phyloP scores from a whole-genome alignment of 2,888 invertebrate species.

The Serripes groenlandicus region DNA sequence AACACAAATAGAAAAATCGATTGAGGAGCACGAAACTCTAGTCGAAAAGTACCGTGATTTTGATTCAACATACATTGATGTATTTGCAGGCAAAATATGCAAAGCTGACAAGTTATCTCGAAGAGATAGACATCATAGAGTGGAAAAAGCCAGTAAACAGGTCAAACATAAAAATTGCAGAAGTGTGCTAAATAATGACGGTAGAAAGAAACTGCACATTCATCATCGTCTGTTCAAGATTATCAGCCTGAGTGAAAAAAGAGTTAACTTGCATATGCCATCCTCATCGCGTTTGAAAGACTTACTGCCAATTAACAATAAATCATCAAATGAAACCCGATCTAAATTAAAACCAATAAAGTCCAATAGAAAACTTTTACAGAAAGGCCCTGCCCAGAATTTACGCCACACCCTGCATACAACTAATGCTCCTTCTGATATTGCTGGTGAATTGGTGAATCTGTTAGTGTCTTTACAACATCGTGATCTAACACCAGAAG shows the following conservation, averaged over 20 bases:
- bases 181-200: slow-evolving; percentile 75
- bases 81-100: slow-evolving; percentile 61
- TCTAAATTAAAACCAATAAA: slow-evolving; percentile 52
- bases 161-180: slow-evolving; percentile 80
- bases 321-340: slow-evolving; percentile 50
- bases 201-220: slow-evolving; percentile 76
- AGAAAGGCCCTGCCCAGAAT: slow-evolving; percentile 69
- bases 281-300: slow-evolving; percentile 31
- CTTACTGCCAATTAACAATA: slow-evolving; percentile 31
- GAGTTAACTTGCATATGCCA: slow-evolving; percentile 57
- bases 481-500: slow-evolving; percentile 85
- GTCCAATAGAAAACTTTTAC: not conserved
- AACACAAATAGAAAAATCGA: slow-evolving; percentile 48
- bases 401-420: slow-evolving; percentile 74
- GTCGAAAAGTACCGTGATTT: slow-evolving; percentile 62
- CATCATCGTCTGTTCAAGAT: slow-evolving; percentile 78
- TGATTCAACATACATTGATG: slow-evolving; percentile 45
- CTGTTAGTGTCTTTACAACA: slow-evolving; percentile 82
- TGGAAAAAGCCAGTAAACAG: slow-evolving; percentile 78
- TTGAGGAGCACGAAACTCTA: slow-evolving; percentile 50
- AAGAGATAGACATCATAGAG: slow-evolving; percentile 70
- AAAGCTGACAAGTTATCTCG: slow-evolving; percentile 63
- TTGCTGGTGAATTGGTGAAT: slow-evolving; percentile 72
- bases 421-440: slow-evolving; percentile 66
- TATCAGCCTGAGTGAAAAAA: slow-evolving; percentile 69